These are phyloP conservation scores for Zenarchopterus dispar DNA, from an alignment of 2,797 vertebrate species.

Conservation along the genomic window DNA sequence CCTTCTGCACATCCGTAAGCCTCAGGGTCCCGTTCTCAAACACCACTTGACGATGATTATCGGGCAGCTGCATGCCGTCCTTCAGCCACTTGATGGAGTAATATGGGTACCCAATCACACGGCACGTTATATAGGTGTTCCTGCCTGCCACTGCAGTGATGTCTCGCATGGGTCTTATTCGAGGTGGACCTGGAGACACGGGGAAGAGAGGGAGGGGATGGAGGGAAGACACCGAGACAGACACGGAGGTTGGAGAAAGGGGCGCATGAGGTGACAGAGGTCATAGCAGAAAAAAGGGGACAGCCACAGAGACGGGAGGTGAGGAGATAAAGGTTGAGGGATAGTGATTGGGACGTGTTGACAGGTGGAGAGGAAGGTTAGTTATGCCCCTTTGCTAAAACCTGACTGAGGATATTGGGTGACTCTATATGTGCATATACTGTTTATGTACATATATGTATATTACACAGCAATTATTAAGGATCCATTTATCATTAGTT, in stretches of 20 bases:
- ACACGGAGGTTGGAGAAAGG: constrained; percentile 61
- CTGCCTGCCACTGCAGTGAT: constrained; percentile 96
- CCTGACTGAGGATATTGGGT: constrained; percentile 63
- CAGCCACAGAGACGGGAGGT: constrained; percentile 52
- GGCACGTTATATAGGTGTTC: constrained; percentile 97
- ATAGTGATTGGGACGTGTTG: constrained; percentile 74
- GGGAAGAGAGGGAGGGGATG: constrained; percentile 73
- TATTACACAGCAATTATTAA: too few species aligned
- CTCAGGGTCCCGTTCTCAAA: constrained; percentile 97
- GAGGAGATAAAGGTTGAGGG: constrained; percentile 71
- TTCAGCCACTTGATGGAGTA: constrained; percentile 99
- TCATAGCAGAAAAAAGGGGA: constrained; percentile 62
- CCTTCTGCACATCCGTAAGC: constrained; percentile 97
- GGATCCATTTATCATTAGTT: constrained; percentile 38
- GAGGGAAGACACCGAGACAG: constrained; percentile 49
- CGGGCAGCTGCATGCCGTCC: constrained; percentile 93
- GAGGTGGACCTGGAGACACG: constrained; percentile 88
- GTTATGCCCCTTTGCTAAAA: constrained; percentile 68
- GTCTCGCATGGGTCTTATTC: constrained; percentile 95
- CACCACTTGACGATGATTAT: constrained; percentile 98
- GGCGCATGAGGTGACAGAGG: constrained; percentile 66
- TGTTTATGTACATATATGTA: too few species aligned
- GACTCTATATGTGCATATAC: constrained; percentile 17
- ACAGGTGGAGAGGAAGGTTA: constrained; percentile 74
- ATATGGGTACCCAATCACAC: constrained; percentile 98